Base-by-base conservation (phyloP, 2,888 invertebrate genomes). In the Phyllotreta striolata region DNA sequence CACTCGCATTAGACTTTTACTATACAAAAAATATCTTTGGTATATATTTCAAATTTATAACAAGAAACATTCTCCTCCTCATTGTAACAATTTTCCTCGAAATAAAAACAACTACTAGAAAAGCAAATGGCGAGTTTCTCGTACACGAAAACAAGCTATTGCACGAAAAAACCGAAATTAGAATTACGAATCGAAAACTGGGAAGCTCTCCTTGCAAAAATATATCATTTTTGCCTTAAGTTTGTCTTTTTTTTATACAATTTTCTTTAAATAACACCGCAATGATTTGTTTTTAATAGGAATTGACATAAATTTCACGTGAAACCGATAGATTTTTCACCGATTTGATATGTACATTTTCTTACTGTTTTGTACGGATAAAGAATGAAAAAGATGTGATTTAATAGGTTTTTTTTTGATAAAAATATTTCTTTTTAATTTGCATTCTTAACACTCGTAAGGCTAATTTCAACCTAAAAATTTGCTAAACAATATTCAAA, bases 1-100 rank as follows among this genome's bases (percentile, higher is more conserved):
- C 77, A 78, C 73, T 77, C 74, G 74, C 70, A 68, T 77, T 70
- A 68, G 62, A 66, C 73, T 24, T 76, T 75, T 71, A 78, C 76
- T 79, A 78, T 78, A 79, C 79, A 79, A 79, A 79, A 79, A 79
- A 80, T 79, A 79, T 80, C 80, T 80, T 80, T 80, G 80, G 80
- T 80, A 80, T 80, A 77, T 76, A 76, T 74, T 75, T 73, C 71
- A 67, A 76, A 77, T 76, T 77, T 76, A 78, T 79, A 79, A 80
- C 79, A 76, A 77, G 75, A 75, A 76, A 52, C 52, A 54, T 54
- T 73, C 69, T 72, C 66, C 64, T 65, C 55, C 4, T 66, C 61
- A 65, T 56, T 67, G 24, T 69, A 75, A 74, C 76, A 76, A 74
- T 73, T 47, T 73, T 70, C 24, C 24, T 24, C 24, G 24, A 24